Evolutionary conservation across 2,797 vertebrate genomes (phyloP).

Genomic region (Pristis pectinata): DNA sequence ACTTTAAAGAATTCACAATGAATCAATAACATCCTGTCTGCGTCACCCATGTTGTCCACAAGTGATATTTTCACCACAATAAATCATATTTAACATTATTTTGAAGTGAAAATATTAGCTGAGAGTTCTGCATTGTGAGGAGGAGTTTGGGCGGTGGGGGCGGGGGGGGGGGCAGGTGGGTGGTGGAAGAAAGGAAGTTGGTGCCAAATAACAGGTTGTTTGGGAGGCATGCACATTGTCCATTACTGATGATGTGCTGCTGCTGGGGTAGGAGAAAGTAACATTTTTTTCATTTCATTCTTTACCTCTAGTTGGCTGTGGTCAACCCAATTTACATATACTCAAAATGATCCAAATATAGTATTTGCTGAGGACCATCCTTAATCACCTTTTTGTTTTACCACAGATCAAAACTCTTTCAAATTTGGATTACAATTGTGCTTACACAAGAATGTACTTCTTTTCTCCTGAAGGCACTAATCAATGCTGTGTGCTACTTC

Average conservation of each 20-base stretch:
- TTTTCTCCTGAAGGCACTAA: neutral
- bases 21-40: slow-evolving; percentile 22
- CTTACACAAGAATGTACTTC: neutral
- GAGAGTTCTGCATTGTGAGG: neutral
- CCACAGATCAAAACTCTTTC: neutral
- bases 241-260: neutral
- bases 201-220: neutral
- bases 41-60: neutral
- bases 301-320: neutral
- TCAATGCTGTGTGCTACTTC: neutral
- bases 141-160: no score
- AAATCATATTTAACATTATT: neutral
- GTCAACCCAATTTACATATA: neutral
- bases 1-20: slow-evolving; percentile 12
- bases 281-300: neutral
- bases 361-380: neutral
- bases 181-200: no score
- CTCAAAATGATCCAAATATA: neutral
- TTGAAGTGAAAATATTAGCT: slow-evolving; percentile 18
- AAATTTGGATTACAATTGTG: neutral
- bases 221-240: no score
- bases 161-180: no score
- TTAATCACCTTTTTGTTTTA: neutral
- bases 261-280: neutral
- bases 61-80: neutral